Base-by-base conservation (phyloP, 2,888 invertebrate species). In the Atrina japonica region DNA sequence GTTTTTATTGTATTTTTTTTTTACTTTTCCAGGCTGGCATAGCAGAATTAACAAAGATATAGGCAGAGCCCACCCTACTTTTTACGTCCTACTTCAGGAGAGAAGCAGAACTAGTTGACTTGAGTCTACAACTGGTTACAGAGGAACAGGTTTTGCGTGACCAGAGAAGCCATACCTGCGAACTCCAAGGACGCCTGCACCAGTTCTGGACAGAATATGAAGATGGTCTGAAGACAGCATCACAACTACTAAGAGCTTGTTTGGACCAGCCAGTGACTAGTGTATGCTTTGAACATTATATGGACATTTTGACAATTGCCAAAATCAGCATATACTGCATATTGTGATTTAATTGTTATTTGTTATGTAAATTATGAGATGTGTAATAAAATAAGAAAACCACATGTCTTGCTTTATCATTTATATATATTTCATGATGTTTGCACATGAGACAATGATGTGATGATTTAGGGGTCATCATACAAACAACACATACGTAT, bases 1-100 rank as follows among this genome's bases (percentile, higher is more conserved):
- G 16, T n/a, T 29, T 7, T 29, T 29, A 55, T 9, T 29, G 14
- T 23, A 18, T 14, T 25, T 53, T 41, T n/a, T 27, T 29, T 16
- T 65, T 29, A 27, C 41, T 25, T n/a, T n/a, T n/a, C n/a, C 27
- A 65, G 55, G 65, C 3, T 65, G 65, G 65, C 65, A 65, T 41
- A 55, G n/a, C 16, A 21, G 65, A 9, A 55, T 65, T 14, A 65
- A 64, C n/a, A n/a, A 14, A 2, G 43, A 43, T 25, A 14, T 30
- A 1, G 65, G 65, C 7, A 55, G 45, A 29, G 55, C 30, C 9
- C 29, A 30, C 23, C 3, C 6, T 30, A 9, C 35, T n/a, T 61
- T 61, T 29, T 66, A 66, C 5, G 16, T 23, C n/a, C n/a, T n/a
- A n/a, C n/a, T 1, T 66, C 5, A 25, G 27, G 47, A 45, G 68